Percentiles rank a stretch among this genome's conserved stretches.
Evolutionary conservation across 2,888 invertebrate genomes (phyloP).

Genomic region (Eupithecia dodoneata): DNA sequence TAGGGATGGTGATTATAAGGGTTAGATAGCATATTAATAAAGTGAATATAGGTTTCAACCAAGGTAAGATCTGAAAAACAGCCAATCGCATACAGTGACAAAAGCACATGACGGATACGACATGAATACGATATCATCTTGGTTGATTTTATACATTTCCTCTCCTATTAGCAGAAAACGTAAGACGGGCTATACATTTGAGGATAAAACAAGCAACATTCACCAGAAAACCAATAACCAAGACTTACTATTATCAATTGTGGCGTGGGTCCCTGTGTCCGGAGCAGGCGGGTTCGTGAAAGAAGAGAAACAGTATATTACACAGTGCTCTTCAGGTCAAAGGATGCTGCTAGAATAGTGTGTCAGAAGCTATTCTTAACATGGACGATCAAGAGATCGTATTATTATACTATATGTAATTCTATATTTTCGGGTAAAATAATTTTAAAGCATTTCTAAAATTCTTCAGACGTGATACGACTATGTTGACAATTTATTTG

Average conservation of each 20-base stretch:
- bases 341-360: slow-evolving; percentile 46
- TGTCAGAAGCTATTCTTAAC: background rate
- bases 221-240: slow-evolving; percentile 31
- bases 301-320: slow-evolving; percentile 63
- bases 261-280: slow-evolving; percentile 78
- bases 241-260: slow-evolving; percentile 83
- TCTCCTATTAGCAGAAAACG: background rate
- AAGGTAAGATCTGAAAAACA: background rate
- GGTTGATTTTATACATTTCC: background rate
- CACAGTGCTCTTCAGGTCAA: slow-evolving; percentile 47
- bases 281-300: slow-evolving; percentile 55
- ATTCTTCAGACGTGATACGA: background rate
- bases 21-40: background rate
- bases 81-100: background rate
- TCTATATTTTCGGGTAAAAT: too few species aligned
- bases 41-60: background rate
- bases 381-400: background rate
- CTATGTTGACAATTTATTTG: background rate
- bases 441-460: background rate
- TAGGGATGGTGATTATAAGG: background rate
- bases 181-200: background rate
- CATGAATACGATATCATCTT: background rate
- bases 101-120: background rate
- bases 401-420: too few species aligned
- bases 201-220: slow-evolving; percentile 1